These are phyloP conservation scores for Cynopterus sphinx DNA, from an alignment of 2,797 vertebrate species.

Conservation along the genomic window DNA sequence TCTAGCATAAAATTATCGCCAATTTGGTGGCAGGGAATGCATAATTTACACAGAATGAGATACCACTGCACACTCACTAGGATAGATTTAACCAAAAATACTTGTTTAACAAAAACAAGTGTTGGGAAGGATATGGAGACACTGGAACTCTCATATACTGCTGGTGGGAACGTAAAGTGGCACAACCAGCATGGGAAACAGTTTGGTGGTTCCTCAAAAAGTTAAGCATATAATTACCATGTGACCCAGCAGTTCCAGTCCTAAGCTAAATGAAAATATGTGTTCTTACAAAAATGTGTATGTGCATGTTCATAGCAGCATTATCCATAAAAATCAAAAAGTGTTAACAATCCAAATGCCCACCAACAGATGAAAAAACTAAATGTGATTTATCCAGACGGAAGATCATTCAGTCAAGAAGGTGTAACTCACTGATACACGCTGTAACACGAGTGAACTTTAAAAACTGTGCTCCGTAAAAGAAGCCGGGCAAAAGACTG, in stretches of 20 bases:
- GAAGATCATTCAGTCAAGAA: not conserved
- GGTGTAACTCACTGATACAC: not conserved
- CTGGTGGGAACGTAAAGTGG: not conserved
- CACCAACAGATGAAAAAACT: not conserved
- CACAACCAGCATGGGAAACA: too few species aligned
- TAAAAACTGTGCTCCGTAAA: rapidly evolving
- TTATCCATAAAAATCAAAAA: not conserved
- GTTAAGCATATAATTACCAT: not conserved
- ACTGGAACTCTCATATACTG: not conserved
- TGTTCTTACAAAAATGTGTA: not conserved
- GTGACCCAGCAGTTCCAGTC: not conserved
- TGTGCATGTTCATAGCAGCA: not conserved
- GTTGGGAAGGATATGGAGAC: not conserved
- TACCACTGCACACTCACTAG: not conserved
- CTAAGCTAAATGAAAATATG: not conserved
- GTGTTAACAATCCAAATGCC: not conserved
- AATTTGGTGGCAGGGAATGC: not conserved
- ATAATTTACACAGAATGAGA: not conserved
- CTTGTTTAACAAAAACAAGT: not conserved
- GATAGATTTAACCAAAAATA: not conserved
- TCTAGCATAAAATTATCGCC: not conserved
- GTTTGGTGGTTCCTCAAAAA: not conserved
- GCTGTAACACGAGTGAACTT: not conserved
- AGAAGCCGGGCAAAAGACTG: not conserved
- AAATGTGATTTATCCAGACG: not conserved